phyloP scores from a whole-genome alignment of 2,113 vertebrate genomes.

The Emberiza fucata region DNA sequence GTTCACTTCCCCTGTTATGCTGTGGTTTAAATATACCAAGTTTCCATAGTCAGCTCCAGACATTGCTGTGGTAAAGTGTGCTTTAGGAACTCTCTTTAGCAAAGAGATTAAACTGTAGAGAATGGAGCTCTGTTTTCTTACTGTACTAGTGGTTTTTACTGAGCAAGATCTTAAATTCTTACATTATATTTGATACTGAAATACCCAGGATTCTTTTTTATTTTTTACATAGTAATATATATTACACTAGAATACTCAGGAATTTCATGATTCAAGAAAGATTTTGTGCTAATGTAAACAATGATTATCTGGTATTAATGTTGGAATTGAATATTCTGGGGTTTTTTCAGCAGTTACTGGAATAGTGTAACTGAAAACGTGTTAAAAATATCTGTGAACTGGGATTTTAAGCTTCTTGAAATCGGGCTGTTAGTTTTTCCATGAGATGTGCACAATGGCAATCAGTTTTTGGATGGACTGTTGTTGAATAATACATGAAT shows the following conservation, averaged over 20 bases:
- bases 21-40: conserved; percentile 3
- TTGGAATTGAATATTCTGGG: not conserved
- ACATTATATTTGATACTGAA: not conserved
- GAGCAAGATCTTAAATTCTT: not conserved
- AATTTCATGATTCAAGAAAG: not conserved
- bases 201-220: not conserved
- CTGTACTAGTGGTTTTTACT: not conserved
- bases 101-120: not conserved
- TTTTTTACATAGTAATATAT: not conserved
- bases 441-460: conserved; percentile 24
- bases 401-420: conserved; percentile 17
- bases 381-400: not conserved
- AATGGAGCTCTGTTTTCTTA: not conserved
- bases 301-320: not conserved
- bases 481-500: conserved; percentile 65
- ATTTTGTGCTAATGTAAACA: not conserved
- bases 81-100: not conserved
- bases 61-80: not conserved
- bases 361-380: not conserved
- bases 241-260: not conserved
- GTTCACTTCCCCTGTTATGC: not conserved
- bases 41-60: conserved; percentile 34
- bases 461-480: conserved; percentile 43
- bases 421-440: conserved; percentile 5
- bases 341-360: not conserved